These are phyloP conservation scores for Turdus rufiventris DNA, from an alignment of 2,113 vertebrate genomes.

Conservation along the genomic window DNA sequence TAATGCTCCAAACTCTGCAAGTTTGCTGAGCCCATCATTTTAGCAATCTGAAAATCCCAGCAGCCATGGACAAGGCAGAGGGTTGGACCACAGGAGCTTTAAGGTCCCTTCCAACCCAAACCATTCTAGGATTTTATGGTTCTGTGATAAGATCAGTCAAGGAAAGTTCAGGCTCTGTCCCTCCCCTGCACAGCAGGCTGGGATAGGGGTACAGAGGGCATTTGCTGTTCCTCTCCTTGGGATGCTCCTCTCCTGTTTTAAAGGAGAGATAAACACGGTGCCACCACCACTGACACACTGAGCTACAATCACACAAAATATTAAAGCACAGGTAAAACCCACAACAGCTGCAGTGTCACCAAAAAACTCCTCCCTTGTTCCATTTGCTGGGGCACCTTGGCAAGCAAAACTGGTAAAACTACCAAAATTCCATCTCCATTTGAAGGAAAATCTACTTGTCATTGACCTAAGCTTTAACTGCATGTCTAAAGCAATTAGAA, in stretches of 20 bases:
- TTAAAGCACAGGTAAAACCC: not conserved
- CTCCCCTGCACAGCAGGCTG: not conserved
- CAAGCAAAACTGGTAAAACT: not conserved
- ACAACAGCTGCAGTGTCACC: not conserved
- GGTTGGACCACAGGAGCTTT: not conserved
- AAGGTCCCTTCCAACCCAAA: not conserved
- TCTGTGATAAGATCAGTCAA: not conserved
- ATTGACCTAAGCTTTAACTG: not conserved
- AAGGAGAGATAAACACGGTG: not conserved
- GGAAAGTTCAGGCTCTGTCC: not conserved
- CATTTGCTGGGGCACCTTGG: not conserved
- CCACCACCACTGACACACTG: not conserved
- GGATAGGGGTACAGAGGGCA: not conserved
- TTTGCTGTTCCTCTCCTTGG: not conserved
- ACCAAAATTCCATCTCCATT: not conserved
- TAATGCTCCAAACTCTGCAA: not conserved
- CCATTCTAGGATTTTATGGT: not conserved
- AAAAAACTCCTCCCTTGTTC: not conserved
- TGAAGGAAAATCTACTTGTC: not conserved
- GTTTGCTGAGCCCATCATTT: fast-evolving
- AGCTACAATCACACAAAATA: not conserved
- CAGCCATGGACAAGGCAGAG: fast-evolving
- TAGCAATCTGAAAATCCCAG: not conserved
- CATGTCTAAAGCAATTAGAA: not conserved
- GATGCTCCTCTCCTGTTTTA: not conserved